These are phyloP conservation scores for Panthera tigris DNA, from an alignment of 2,113 vertebrate genomes.

Conservation along the genomic window DNA sequence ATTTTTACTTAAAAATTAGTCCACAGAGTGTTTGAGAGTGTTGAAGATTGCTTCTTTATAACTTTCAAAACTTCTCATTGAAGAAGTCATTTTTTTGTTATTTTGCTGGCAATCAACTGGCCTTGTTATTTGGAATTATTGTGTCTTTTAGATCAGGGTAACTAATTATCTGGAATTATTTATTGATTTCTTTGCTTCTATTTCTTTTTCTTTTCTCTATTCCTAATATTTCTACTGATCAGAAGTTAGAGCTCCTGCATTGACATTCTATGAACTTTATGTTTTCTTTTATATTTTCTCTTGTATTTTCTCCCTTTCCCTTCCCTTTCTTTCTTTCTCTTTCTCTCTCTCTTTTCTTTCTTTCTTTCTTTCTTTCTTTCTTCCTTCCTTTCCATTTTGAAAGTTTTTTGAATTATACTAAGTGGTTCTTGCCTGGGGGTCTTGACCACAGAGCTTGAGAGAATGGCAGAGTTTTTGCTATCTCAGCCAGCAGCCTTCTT, in stretches of 20 bases:
- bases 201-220: neutral
- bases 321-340: neutral
- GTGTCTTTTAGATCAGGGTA: neutral
- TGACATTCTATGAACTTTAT: neutral
- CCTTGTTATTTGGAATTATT: neutral
- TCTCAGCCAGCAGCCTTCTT: neutral
- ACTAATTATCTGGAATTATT: neutral
- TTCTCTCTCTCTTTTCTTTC: neutral
- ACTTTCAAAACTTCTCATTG: neutral
- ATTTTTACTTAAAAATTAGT: neutral
- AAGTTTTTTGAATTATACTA: neutral
- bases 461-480: neutral
- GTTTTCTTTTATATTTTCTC: neutral
- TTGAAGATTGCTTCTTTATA: neutral
- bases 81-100: neutral
- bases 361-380: neutral
- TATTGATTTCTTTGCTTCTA: neutral
- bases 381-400: neutral
- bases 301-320: neutral
- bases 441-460: neutral
- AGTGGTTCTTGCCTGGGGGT: neutral
- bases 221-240: neutral
- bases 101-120: neutral
- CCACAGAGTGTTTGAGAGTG: neutral
- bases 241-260: neutral